These are phyloP conservation scores for Spodoptera littoralis DNA, from an alignment of 2,888 invertebrate species.

Conservation along the genomic window DNA sequence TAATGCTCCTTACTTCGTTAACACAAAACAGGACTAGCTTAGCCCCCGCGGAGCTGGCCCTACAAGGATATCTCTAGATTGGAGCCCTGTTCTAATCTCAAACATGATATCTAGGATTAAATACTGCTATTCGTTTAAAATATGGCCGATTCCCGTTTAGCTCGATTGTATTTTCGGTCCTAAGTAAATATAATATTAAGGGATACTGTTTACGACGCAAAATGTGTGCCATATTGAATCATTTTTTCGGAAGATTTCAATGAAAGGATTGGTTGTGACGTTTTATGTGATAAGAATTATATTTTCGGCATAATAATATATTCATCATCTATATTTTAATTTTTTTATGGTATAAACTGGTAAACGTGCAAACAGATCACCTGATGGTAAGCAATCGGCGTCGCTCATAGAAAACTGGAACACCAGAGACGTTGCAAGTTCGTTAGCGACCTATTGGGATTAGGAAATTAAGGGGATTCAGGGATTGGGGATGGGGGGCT, in stretches of 20 bases:
- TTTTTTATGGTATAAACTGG: too few relatives aligned
- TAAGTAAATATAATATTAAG: slow-evolving; percentile 37
- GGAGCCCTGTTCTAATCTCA: slow-evolving; percentile 67
- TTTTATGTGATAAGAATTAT: neutral
- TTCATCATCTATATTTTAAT: too few relatives aligned
- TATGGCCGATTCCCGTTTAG: slow-evolving; percentile 44
- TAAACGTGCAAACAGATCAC: too few relatives aligned
- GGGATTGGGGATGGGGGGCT: too few relatives aligned
- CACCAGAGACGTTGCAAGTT: too few relatives aligned
- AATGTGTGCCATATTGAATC: slow-evolving; percentile 10
- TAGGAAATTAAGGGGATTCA: too few relatives aligned
- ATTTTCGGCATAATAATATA: too few relatives aligned
- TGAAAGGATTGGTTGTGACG: neutral
- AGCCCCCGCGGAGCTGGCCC: slow-evolving; percentile 66
- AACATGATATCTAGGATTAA: slow-evolving; percentile 60
- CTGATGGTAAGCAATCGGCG: too few relatives aligned
- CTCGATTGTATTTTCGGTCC: slow-evolving; percentile 37
- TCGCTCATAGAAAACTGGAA: too few relatives aligned
- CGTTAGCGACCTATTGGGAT: too few relatives aligned
- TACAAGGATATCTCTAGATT: slow-evolving; percentile 75
- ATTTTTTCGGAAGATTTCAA: slow-evolving; percentile 5
- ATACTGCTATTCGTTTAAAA: slow-evolving; percentile 58
- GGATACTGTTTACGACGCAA: slow-evolving; percentile 29
- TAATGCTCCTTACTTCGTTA: slow-evolving; percentile 68
- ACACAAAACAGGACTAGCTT: slow-evolving; percentile 56